Evolutionary conservation across 2,797 vertebrate genomes (phyloP).

Genomic region (Okamejei kenojei): DNA sequence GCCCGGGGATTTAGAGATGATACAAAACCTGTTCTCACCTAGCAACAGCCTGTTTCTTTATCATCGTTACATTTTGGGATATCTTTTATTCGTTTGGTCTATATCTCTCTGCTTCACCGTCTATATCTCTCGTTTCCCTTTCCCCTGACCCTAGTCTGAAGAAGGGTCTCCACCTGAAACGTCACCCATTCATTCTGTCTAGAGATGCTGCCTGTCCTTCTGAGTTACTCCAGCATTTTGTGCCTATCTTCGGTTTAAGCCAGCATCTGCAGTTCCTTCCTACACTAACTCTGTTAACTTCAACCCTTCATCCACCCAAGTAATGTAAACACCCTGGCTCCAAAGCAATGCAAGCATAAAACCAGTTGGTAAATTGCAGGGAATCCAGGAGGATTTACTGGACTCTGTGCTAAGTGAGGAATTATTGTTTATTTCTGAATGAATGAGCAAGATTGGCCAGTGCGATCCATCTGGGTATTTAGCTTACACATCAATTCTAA

Average conservation of each 20-base stretch:
- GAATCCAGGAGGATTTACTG: neutral
- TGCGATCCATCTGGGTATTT: neutral
- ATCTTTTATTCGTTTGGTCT: too few relatives aligned
- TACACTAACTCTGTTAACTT: neutral
- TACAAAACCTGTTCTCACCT: neutral
- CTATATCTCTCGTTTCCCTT: too few relatives aligned
- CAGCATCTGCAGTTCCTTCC: too few relatives aligned
- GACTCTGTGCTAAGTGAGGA: neutral
- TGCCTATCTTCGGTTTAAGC: too few relatives aligned
- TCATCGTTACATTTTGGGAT: too few relatives aligned
- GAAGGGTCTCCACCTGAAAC: too few relatives aligned
- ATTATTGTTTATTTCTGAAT: neutral
- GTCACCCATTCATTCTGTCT: too few relatives aligned
- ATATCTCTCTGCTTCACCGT: too few relatives aligned
- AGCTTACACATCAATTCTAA: neutral
- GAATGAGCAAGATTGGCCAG: neutral
- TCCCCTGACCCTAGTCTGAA: too few relatives aligned
- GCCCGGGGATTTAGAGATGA: neutral
- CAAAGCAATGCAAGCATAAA: neutral
- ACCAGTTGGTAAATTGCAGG: neutral
- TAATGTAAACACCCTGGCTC: neutral
- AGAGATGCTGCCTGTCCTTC: too few relatives aligned
- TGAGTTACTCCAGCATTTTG: too few relatives aligned
- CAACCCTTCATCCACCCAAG: neutral
- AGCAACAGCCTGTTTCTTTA: too few relatives aligned